These are phyloP conservation scores for Sebastes iracundus DNA, from an alignment of 2,797 vertebrate genomes.

Conservation along the genomic window DNA sequence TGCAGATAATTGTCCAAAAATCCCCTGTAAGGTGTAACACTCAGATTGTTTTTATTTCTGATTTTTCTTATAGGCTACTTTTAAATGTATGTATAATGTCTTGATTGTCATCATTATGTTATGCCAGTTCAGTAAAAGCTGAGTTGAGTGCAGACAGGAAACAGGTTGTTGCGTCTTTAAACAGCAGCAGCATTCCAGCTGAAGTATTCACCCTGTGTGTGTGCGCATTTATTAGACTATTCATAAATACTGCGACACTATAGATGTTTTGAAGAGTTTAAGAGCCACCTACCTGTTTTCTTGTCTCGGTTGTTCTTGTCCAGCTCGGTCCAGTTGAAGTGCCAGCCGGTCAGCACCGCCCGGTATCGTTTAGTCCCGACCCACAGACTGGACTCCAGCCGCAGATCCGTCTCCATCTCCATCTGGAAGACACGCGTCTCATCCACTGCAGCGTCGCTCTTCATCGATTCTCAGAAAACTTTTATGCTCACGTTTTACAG, in stretches of 20 bases:
- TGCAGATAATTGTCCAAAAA: not conserved
- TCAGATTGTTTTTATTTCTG: not conserved
- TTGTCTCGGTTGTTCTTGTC: conserved; percentile 80
- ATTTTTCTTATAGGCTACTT: not conserved
- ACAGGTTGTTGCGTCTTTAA: not conserved
- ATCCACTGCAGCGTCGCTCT: not conserved
- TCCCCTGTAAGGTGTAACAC: not conserved
- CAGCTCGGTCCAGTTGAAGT: conserved; percentile 83
- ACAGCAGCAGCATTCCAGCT: not conserved
- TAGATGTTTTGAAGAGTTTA: not conserved
- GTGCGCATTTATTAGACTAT: not conserved
- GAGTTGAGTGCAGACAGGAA: not conserved
- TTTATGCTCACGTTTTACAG: conserved; percentile 3
- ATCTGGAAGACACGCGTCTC: conserved; percentile 39
- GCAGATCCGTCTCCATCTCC: conserved; percentile 67
- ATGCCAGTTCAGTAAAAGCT: not conserved
- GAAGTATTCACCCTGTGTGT: not conserved
- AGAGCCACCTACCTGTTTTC: conserved; percentile 71
- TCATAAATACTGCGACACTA: not conserved
- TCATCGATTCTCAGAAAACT: not conserved
- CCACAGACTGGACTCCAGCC: conserved; percentile 83
- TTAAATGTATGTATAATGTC: too few relatives aligned
- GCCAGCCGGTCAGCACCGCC: conserved; percentile 80
- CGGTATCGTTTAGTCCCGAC: conserved; percentile 78
- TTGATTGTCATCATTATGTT: not conserved